Evolutionary conservation across 2,113 vertebrate genomes (phyloP).

Genomic region (Mirza zaza): DNA sequence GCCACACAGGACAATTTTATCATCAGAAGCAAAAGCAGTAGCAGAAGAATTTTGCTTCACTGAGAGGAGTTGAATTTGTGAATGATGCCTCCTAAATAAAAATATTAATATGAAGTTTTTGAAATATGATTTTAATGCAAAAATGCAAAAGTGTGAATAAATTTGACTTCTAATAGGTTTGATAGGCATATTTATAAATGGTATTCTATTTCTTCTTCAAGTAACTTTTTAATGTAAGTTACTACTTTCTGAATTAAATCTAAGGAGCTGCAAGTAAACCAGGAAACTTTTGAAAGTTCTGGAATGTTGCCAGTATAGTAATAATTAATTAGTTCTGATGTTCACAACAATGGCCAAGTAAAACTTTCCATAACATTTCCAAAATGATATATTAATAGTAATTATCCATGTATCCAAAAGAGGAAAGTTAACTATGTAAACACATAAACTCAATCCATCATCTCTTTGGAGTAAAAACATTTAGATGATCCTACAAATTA

Average conservation of each 20-base stretch:
- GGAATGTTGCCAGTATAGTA: background rate
- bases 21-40: background rate
- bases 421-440: background rate
- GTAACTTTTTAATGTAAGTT: background rate
- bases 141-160: background rate
- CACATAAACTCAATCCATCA: background rate
- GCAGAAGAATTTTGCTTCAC: background rate
- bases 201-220: background rate
- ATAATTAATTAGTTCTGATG: background rate
- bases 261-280: background rate
- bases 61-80: background rate
- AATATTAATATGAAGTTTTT: background rate
- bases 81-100: background rate
- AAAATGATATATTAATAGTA: background rate
- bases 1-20: background rate
- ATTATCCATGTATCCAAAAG: background rate
- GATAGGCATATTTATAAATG: background rate
- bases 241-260: background rate
- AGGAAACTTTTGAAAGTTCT: background rate
- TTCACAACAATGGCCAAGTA: background rate
- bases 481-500: background rate
- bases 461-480: background rate
- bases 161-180: background rate
- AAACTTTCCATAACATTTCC: background rate
- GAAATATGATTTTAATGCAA: background rate